Conservation (phyloP, 2,113 vertebrate genomes). For the Melospiza melodia region DNA sequence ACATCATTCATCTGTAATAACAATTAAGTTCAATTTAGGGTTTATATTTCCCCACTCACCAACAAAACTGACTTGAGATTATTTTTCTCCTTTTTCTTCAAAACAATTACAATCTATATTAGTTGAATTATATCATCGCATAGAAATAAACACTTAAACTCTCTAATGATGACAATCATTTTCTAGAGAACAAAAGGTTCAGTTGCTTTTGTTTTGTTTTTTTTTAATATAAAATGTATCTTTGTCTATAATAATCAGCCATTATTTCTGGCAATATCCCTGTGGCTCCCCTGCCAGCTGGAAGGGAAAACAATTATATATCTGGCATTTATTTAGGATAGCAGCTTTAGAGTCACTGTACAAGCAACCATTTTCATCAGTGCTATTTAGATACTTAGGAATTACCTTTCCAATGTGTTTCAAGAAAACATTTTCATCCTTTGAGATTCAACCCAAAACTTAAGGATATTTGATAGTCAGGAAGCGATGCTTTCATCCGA, state of each 20-base stretch:
- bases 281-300: slow-evolving; percentile 2
- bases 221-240: background rate
- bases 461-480: background rate
- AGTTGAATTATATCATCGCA: slow-evolving; percentile 37
- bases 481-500: background rate
- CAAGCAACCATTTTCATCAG: background rate
- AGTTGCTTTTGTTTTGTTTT: background rate
- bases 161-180: slow-evolving; percentile 26
- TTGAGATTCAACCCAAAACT: background rate
- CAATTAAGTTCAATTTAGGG: slow-evolving; percentile 54
- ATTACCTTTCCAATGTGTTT: background rate
- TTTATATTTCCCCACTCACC: slow-evolving; percentile 64
- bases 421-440: background rate
- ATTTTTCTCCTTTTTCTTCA: slow-evolving; percentile 43
- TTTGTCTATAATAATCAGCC: slow-evolving; percentile 54
- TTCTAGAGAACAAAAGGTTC: slow-evolving; percentile 51
- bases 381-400: background rate
- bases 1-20: slow-evolving; percentile 65
- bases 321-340: slow-evolving; percentile 34
- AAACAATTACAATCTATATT: slow-evolving; percentile 44
- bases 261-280: slow-evolving; percentile 48
- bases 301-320: slow-evolving; percentile 34
- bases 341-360: background rate
- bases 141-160: slow-evolving; percentile 17
- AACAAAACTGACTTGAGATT: slow-evolving; percentile 44